phyloP scores from a whole-genome alignment of 2,888 invertebrate genomes.

The Drosophila mimetica region DNA sequence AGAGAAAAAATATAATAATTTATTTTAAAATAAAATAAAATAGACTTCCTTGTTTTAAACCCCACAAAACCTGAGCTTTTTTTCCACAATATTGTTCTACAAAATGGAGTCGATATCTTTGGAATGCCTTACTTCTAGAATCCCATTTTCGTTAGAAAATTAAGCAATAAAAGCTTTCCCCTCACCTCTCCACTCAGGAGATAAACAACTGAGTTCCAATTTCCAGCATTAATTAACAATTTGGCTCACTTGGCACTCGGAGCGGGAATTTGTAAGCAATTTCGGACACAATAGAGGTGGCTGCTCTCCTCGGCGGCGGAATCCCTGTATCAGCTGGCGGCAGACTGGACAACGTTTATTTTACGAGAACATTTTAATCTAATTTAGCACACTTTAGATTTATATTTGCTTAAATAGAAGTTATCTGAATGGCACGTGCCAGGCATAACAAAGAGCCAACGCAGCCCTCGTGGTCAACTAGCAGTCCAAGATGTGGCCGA shows the following conservation, averaged over 20 bases:
- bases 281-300: conserved; percentile 9
- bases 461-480: conserved; percentile 38
- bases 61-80: too few relatives aligned
- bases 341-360: conserved; percentile 51
- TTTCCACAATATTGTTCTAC: background rate
- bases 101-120: background rate
- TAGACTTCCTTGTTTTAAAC: too few relatives aligned
- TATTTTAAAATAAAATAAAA: too few relatives aligned
- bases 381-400: conserved; percentile 81
- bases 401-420: conserved; percentile 80
- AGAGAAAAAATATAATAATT: too few relatives aligned
- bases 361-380: conserved; percentile 79
- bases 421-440: conserved; percentile 74
- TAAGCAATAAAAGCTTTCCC: background rate
- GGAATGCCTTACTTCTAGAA: background rate
- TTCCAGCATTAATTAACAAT: conserved; percentile 42
- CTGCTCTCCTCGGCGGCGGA: background rate
- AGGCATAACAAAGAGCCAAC: conserved; percentile 55
- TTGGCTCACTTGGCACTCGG: conserved; percentile 20
- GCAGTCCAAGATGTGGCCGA: conserved; percentile 4
- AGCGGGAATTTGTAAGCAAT: conserved; percentile 20
- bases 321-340: conserved; percentile 20
- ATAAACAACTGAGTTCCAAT: conserved; percentile 34
- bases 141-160: background rate
- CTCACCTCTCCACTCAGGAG: too few relatives aligned